Evolutionary conservation across 2,888 invertebrate species (phyloP), one percentile per base, ranked within the genome.

Genomic region (Drosophila mettleri): DNA sequence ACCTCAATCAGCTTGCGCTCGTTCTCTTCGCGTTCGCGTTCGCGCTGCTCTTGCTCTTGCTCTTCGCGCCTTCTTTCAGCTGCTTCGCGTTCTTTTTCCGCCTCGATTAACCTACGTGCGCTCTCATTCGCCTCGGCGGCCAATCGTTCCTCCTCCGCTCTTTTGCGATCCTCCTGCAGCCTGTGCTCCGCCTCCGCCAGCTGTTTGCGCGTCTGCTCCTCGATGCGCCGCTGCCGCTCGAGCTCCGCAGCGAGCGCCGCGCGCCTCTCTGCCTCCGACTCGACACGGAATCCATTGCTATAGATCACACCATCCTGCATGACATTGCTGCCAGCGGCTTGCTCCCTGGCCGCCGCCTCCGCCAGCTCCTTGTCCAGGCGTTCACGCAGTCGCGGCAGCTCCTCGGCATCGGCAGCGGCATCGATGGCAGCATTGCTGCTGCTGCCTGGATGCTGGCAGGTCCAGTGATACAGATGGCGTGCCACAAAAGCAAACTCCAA

Each of bases 401-500:
- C 88, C 27, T 89, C 85, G 0, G 69, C 73, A 61, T 88, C 87
- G 6, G 82, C 85, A 0, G 70, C 65, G 5, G 68, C 65, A 45
- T 71, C 72, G 0, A 46, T 2, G 1, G 38, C 34, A 6, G 75
- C 81, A 24, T 54, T 48, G 5, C 43, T 48, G 7, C 73, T 46
- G 3, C 69, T 55, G 3, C 69, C 54, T 1, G 82, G 69, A 80
- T 92, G 92, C 46, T 79, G 85, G 49, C 81, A 91, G n/a, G 89
- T 80, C 87, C 90, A 91, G 66, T 92, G 92, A 59, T 90, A 92
- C 1, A 92, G 76, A 66, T 92, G 92, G 8, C 90, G 89, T 16
- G 90, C 86, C 27, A 92, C 91, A 70, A 90, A 92, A 2, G 91
- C 80, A 20, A 92, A 87, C 91, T 97, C 96, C 81, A 95, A 89